These are phyloP conservation scores for Dastarcus helophoroides DNA, from an alignment of 2,888 invertebrate genomes.

Conservation along the genomic window DNA sequence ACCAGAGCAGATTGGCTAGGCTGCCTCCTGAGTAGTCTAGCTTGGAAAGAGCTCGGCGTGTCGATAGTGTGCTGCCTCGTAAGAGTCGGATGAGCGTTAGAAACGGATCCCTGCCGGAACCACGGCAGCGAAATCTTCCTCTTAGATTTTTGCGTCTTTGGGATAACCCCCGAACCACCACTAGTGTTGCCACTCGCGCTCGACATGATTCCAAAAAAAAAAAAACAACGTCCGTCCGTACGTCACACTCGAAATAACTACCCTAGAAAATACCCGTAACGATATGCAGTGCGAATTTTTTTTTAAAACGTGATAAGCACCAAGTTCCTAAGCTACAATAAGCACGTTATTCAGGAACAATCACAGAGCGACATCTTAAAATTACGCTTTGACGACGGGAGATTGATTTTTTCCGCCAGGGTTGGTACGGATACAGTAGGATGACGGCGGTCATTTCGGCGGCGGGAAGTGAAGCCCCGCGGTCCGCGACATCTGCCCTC, in stretches of 20 bases:
- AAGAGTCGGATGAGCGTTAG: constrained; percentile 60
- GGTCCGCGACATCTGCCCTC: no score
- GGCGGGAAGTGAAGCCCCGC: no score
- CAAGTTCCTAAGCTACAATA: no score
- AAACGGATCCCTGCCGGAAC: constrained; percentile 74
- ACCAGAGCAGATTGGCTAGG: constrained; percentile 46
- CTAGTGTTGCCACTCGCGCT: constrained; percentile 14
- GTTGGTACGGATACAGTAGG: constrained; percentile 23
- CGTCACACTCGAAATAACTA: no score
- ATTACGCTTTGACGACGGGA: constrained; percentile 7
- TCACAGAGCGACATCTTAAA: constrained; percentile 19
- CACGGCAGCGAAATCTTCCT: constrained; percentile 83
- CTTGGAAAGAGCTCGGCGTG: constrained; percentile 76
- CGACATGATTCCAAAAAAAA: constrained; percentile 19
- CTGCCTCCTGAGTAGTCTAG: constrained; percentile 57
- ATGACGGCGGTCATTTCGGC: constrained; percentile 17
- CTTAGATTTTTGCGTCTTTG: constrained; percentile 54
- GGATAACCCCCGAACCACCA: constrained; percentile 24
- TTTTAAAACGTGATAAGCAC: no score
- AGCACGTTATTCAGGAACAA: no score
- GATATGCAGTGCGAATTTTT: no score
- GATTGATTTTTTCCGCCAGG: constrained; percentile 26
- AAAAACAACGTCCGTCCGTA: no score
- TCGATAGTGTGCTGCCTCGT: constrained; percentile 84
- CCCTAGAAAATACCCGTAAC: no score